These are phyloP conservation scores for Sturnus vulgaris DNA, from an alignment of 2,113 vertebrate genomes.

Conservation along the genomic window DNA sequence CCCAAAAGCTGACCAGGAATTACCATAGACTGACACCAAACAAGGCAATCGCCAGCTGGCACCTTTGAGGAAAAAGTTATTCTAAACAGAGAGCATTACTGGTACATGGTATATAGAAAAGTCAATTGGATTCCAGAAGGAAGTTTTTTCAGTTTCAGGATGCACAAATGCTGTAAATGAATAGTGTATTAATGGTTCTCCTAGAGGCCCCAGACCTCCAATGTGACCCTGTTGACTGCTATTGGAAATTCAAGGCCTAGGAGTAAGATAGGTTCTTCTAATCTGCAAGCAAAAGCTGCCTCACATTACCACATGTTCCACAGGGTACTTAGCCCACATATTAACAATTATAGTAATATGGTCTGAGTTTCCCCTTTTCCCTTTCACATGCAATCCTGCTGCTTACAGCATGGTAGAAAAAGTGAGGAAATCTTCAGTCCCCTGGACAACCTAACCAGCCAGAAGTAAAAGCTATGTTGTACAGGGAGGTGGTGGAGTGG, in stretches of 20 bases:
- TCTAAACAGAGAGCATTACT: neutral
- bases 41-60: neutral
- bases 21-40: neutral
- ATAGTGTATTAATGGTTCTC: neutral
- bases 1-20: neutral
- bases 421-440: neutral
- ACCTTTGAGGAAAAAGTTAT: neutral
- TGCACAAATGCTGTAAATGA: neutral
- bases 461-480: neutral
- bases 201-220: neutral
- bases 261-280: neutral
- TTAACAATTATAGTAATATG: neutral
- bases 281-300: neutral
- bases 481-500: neutral
- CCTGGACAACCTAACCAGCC: neutral
- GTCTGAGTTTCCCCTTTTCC: neutral
- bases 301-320: neutral
- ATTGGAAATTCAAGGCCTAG: neutral
- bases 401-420: neutral
- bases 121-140: neutral
- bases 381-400: neutral
- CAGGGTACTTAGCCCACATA: neutral
- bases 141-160: neutral
- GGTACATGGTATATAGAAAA: neutral
- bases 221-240: rapidly evolving